Base-by-base conservation (phyloP, 1,140 invertebrate genomes). In the Drosophila pallidifrons region DNA sequence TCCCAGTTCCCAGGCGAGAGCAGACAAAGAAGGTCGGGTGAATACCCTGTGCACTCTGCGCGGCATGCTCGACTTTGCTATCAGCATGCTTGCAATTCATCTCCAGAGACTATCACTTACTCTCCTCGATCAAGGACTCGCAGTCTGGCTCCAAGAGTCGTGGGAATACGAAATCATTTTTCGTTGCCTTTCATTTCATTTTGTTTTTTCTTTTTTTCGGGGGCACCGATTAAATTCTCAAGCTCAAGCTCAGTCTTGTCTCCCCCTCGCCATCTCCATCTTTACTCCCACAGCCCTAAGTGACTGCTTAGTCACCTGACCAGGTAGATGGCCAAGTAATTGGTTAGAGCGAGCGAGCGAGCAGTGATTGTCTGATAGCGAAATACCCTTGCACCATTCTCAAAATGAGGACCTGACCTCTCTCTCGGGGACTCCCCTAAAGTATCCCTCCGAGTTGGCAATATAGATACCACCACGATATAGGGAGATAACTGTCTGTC, bases 221-320 rank as follows among this genome's bases (percentile, higher is more conserved):
- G 28, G n/a, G 6, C 15, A 66, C 46, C 63, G 54, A 49, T 59
- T 66, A 82, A 69, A 81, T 82, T 88, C 77, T 77, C 67, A 87
- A 77, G 72, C 71, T 41, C 61, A 81, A 83, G 82, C 77, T 77
- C 67, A 87, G 70, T 79, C 68, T 87, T 82, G 82, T 86, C 82
- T 87, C 82, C 82, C 82, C 82, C 20, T 25, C 20, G 20, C 20
- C 20, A 25, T 25, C 46, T 67, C 61, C 61, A 49, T 63, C 38
- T 59, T 52, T 52, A 52, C 77, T 79, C 77, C 77, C 77, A 76
- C 55, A 71, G 61, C 52, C 20, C 20, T 25, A 52, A 58, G 64
- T 70, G 52, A 47, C 47, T 69, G 66, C 57, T 61, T 49, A 75
- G 58, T 75, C 72, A 70, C 66, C 72, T 63, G 72, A 75, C 51